Base-by-base conservation (phyloP, 2,113 vertebrate species). In the Takifugu flavidus region DNA sequence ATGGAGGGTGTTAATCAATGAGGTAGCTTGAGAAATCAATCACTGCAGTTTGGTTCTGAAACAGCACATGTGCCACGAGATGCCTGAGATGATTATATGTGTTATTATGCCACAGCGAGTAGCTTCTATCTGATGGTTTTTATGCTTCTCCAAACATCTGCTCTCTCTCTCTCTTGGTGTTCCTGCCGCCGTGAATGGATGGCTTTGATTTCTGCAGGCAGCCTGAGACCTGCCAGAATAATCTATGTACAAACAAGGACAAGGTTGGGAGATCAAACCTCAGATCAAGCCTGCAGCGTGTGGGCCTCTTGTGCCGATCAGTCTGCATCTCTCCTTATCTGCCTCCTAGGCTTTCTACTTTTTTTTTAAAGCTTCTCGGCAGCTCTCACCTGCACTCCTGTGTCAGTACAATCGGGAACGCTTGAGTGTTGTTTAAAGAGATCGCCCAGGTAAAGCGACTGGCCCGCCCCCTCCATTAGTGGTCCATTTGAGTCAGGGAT, bases 191-290 rank as follows among this genome's bases (percentile, higher is more conserved):
- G 11, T n/a, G 29, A 65, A 77, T 59, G 27, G 56, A 74, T 72
- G 28, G n/a, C 62, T 79, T 78, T 76, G 75, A 72, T 74, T 75
- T 78, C 63, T 55, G 43, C 27, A 0, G 28, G 63, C 63, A 56
- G 62, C 59, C 51, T 1, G 49, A 65, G 55, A 57, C 49, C 25
- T 61, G 61, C 49, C 61, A 60, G 7, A 61, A 75, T 80, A 74
- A 85, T 87, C 78, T 77, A 77, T 72, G 78, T 66, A 70, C 53
- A 72, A 85, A 88, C 77, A 86, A 85, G 79, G 58, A 74, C 45
- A 43, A 59, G 71, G 56, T 57, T 73, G 67, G 70, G 51, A 67
- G 75, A 79, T 84, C 70, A 75, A 78, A 63, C 62, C 65, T 65
- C 63, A 62, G 65, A 82, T 85, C 72, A 80, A 82, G 72, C 57